Evolutionary conservation across 2,113 vertebrate species (phyloP).

Genomic region (Gavialis gangeticus): DNA sequence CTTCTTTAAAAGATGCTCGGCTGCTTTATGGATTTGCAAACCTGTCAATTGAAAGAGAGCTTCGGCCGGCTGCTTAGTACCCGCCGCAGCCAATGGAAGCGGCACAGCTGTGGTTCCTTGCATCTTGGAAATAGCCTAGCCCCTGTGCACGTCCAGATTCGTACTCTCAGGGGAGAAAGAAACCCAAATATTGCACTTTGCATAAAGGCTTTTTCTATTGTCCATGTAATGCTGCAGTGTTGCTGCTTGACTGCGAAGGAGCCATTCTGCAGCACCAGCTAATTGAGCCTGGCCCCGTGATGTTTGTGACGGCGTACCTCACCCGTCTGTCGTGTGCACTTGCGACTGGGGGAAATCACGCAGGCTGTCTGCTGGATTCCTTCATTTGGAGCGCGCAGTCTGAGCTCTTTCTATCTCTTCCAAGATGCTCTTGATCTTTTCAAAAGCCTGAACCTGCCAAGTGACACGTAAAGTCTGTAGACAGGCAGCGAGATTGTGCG

Average conservation of each 20-base stretch:
- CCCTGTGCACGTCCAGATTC: background rate
- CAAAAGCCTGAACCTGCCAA: background rate
- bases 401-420: background rate
- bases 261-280: background rate
- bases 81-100: accelerated
- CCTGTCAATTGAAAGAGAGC: conserved; percentile 12
- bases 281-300: conserved; percentile 28
- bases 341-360: conserved; percentile 32
- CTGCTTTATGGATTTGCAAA: conserved; percentile 38
- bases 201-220: background rate
- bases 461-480: background rate
- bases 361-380: background rate
- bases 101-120: background rate
- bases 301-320: background rate
- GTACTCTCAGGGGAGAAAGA: background rate
- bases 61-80: background rate
- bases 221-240: background rate
- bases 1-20: background rate
- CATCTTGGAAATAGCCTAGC: background rate
- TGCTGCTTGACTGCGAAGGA: background rate
- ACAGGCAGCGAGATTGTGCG: background rate
- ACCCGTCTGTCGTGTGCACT: background rate
- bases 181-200: background rate
- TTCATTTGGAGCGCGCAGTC: background rate
- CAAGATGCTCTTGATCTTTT: background rate